Evolutionary conservation across 2,113 vertebrate genomes (phyloP).

Genomic region (Pomatorhinus ruficollis): DNA sequence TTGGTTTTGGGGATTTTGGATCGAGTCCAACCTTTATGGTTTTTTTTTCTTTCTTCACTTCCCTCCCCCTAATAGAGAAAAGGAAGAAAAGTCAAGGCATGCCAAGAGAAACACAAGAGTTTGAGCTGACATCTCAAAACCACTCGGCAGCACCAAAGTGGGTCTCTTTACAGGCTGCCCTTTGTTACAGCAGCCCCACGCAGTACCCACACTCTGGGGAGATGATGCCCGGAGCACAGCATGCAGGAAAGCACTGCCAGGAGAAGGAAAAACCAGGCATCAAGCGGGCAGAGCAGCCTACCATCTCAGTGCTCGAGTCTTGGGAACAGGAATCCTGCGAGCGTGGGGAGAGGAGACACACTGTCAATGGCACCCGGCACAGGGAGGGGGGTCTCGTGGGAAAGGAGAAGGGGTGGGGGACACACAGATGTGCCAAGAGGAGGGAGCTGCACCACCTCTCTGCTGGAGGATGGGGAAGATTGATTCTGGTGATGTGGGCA

Average conservation of each 20-base stretch:
- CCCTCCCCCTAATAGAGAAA: neutral
- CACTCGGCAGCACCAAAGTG: neutral
- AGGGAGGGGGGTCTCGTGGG: neutral
- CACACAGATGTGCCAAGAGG: neutral
- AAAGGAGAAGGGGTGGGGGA: neutral
- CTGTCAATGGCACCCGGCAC: neutral
- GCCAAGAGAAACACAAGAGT: neutral
- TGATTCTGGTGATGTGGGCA: neutral
- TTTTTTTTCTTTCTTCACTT: neutral
- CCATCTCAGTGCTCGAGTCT: conserved; percentile 48
- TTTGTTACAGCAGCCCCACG: neutral
- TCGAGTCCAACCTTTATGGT: neutral
- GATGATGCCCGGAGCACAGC: neutral
- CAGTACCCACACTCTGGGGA: neutral
- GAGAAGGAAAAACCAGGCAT: neutral
- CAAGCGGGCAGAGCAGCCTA: conserved; percentile 54
- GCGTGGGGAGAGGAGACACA: conserved; percentile 58
- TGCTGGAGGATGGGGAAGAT: neutral
- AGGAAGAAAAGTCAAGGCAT: conserved; percentile 16
- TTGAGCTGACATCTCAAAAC: neutral
- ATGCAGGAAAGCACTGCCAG: conserved; percentile 2
- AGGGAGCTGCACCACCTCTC: neutral
- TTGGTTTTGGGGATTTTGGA: neutral
- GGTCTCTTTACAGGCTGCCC: neutral
- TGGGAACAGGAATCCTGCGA: conserved; percentile 50